Conservation (phyloP, 2,113 vertebrate species). For the Pyxicephalus adspersus region DNA sequence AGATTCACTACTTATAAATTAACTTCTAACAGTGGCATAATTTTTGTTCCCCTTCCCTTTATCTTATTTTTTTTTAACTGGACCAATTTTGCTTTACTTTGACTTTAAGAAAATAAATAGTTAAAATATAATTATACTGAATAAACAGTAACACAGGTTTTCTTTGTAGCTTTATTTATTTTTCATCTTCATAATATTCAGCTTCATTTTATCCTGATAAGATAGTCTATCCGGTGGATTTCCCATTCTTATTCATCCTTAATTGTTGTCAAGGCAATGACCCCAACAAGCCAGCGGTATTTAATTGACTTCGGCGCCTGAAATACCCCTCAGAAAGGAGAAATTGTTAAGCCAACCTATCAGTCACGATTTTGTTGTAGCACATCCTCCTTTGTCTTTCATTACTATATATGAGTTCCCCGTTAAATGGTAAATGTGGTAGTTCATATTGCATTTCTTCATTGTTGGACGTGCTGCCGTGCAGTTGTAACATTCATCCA, state of each 20-base stretch:
- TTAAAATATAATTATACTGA: too few relatives aligned
- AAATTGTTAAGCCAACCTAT: constrained; percentile 69
- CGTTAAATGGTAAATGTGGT: constrained; percentile 11
- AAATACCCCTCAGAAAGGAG: constrained; percentile 71
- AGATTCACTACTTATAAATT: too few relatives aligned
- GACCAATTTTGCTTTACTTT: too few relatives aligned
- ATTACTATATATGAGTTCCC: constrained; percentile 32
- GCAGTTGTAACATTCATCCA: constrained; percentile 10
- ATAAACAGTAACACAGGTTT: not conserved
- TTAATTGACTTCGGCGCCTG: constrained; percentile 79
- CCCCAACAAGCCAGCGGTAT: constrained; percentile 74
- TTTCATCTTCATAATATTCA: not conserved
- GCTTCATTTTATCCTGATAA: not conserved
- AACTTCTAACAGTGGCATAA: too few relatives aligned
- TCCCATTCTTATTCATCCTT: constrained; percentile 71
- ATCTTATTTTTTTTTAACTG: too few relatives aligned
- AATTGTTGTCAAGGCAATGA: constrained; percentile 85
- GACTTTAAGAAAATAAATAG: not conserved
- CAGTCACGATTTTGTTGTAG: constrained; percentile 68
- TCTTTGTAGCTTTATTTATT: not conserved
- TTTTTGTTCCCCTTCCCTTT: too few relatives aligned
- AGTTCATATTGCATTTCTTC: not conserved
- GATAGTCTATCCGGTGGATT: constrained; percentile 42
- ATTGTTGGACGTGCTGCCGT: not conserved
- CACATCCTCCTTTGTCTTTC: constrained; percentile 36